Percentiles rank a stretch among this genome's conserved stretches.
These are phyloP conservation scores for Philereme vetulata DNA, from an alignment of 2,888 invertebrate genomes.

Conservation along the genomic window DNA sequence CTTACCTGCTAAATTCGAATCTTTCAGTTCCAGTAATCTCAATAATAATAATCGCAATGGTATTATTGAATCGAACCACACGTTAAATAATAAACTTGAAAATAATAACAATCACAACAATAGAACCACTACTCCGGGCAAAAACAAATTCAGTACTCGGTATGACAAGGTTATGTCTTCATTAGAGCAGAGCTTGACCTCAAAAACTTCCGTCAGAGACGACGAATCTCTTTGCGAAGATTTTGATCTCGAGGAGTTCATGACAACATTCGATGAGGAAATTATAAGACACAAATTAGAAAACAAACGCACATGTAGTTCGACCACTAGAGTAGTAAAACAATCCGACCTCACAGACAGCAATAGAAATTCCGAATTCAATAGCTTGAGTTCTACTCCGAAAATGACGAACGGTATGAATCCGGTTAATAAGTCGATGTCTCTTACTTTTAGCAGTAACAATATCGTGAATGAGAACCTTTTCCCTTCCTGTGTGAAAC, in stretches of 20 bases:
- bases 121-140: conserved; percentile 55
- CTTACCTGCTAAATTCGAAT: conserved; percentile 76
- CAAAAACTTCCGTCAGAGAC: conserved; percentile 74
- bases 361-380: conserved; percentile 61
- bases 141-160: conserved; percentile 75
- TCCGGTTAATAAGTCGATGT: conserved; percentile 80
- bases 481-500: conserved; percentile 81
- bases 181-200: conserved; percentile 76
- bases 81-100: conserved; percentile 52
- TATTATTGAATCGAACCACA: conserved; percentile 49
- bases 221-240: conserved; percentile 84
- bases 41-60: conserved; percentile 61
- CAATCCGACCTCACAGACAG: conserved; percentile 65
- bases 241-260: conserved; percentile 86
- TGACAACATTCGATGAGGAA: conserved; percentile 87
- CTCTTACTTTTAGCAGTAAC: conserved; percentile 84
- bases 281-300: conserved; percentile 71
- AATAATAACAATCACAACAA: conserved; percentile 56
- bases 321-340: conserved; percentile 75
- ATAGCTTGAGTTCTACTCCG: conserved; percentile 66
- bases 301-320: conserved; percentile 76
- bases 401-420: conserved; percentile 67
- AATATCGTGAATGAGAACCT: conserved; percentile 74
- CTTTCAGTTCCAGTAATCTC: conserved; percentile 63
- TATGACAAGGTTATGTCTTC: conserved; percentile 82